Evolutionary conservation across 2,888 invertebrate genomes (phyloP), one percentile per base, ranked within the genome.

Genomic region (Plagiodera versicolora): DNA sequence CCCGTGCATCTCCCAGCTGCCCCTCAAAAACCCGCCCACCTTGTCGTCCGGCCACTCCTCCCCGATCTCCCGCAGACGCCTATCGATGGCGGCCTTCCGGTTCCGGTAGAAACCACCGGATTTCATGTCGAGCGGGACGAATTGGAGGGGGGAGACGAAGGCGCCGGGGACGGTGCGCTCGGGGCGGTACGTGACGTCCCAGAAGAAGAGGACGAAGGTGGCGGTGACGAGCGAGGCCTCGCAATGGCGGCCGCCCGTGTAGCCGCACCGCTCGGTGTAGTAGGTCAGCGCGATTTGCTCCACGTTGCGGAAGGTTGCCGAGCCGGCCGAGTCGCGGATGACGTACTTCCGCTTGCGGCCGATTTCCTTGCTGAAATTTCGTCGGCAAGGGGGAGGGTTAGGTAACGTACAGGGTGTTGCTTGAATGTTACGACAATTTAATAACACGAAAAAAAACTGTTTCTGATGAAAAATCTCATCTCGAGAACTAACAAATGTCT

Each of bases 101-200:
- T 87, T 87, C 0, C 61, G 55, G 71, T 90, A 90, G 80, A 95
- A 94, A 46, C 84, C 79, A 1, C 81, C 81, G 0, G 84, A 83
- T 72, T 83, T 84, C 69, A 94, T 77, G 79, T 95, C 94, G 4
- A 91, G 79, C 0, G 94, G 95, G n/a, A 81, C 82, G n/a, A 49
- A 14, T 55, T 67, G 67, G 6, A 51, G n/a, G 18, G 80, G 79
- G 0, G 84, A 85, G 46, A 90, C 81, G 77, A 91, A 94, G 0
- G 83, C 81, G 0, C 81, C 79, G 52, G 82, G 81, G 11, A 87
- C 79, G 64, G 83, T 10, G 11, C 35, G 57, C 16, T 56, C 81
- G n/a, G 66, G 64, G 28, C 79, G 75, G 70, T 87, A 90, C 49
- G 95, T 85, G 1, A 92, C 86, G 67, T 93, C 89, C 92, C 93